Evolutionary conservation across 2,888 invertebrate genomes (phyloP).

Genomic region (Aspidiotus destructor): DNA sequence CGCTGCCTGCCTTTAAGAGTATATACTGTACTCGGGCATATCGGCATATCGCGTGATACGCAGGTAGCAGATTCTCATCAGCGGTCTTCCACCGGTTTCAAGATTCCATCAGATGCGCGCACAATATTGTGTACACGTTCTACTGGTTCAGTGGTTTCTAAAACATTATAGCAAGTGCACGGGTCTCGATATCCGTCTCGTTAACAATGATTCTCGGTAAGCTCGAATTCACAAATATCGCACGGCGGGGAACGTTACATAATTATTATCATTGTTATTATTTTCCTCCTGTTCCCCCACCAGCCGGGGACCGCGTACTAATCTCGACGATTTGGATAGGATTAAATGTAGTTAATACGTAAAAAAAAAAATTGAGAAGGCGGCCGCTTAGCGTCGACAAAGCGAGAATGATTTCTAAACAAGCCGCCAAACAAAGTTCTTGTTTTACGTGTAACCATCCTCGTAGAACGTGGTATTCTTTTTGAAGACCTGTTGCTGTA

Average conservation of each 20-base stretch:
- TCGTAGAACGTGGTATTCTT: constrained; percentile 18
- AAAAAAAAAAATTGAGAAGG: too few species aligned
- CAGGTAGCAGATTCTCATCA: constrained; percentile 32
- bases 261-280: too few species aligned
- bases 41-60: constrained; percentile 32
- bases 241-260: too few species aligned
- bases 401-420: too few species aligned
- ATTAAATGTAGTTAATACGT: too few species aligned
- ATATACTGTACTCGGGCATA: constrained; percentile 1
- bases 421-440: too few species aligned
- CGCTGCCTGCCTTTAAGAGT: constrained; percentile 14
- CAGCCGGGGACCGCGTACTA: too few species aligned
- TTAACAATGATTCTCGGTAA: neutral
- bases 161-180: constrained; percentile 12
- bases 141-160: constrained; percentile 29
- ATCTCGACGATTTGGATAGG: too few species aligned
- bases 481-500: constrained; percentile 21
- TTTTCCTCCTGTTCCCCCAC: too few species aligned
- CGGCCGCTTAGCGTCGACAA: too few species aligned
- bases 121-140: constrained; percentile 23
- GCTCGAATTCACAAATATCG: too few species aligned
- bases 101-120: constrained; percentile 31
- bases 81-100: constrained; percentile 30
- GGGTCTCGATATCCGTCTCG: constrained; percentile 16
- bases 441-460: neutral